These are phyloP conservation scores for Burhinus oedicnemus DNA, from an alignment of 2,113 vertebrate species.

Conservation along the genomic window DNA sequence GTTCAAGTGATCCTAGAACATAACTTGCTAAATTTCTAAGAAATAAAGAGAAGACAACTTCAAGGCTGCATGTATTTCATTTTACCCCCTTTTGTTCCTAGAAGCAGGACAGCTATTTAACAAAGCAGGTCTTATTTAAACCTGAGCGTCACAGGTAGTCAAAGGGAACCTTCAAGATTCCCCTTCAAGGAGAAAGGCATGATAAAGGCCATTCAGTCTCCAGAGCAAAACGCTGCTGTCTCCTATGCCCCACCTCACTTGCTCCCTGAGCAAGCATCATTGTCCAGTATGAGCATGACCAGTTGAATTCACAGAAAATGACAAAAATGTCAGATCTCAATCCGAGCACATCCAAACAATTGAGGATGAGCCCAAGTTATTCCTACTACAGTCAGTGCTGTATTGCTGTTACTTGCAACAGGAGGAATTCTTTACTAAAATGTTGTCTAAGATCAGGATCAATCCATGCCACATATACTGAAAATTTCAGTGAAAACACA, in stretches of 20 bases:
- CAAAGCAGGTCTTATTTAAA: background rate
- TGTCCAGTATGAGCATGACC: background rate
- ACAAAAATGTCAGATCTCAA: background rate
- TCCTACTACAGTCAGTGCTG: background rate
- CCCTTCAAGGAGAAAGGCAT: background rate
- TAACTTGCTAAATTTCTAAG: background rate
- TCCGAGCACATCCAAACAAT: background rate
- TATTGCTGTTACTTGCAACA: background rate
- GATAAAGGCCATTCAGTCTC: background rate
- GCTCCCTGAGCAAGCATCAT: background rate
- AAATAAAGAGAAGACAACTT: background rate
- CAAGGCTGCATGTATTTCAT: accelerated
- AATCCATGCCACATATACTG: background rate
- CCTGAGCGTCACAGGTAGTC: background rate
- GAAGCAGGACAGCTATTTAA: background rate
- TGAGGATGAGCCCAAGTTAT: background rate
- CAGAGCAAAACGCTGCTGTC: background rate
- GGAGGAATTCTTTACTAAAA: background rate
- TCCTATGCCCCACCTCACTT: background rate
- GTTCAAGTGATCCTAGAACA: background rate
- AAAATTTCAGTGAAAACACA: background rate
- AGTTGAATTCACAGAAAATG: background rate
- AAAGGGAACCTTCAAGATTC: background rate
- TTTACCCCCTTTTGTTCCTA: background rate
- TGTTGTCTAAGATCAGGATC: background rate